Evolutionary conservation across 2,888 invertebrate species (phyloP).

Genomic region (Crossocerus cetratus): DNA sequence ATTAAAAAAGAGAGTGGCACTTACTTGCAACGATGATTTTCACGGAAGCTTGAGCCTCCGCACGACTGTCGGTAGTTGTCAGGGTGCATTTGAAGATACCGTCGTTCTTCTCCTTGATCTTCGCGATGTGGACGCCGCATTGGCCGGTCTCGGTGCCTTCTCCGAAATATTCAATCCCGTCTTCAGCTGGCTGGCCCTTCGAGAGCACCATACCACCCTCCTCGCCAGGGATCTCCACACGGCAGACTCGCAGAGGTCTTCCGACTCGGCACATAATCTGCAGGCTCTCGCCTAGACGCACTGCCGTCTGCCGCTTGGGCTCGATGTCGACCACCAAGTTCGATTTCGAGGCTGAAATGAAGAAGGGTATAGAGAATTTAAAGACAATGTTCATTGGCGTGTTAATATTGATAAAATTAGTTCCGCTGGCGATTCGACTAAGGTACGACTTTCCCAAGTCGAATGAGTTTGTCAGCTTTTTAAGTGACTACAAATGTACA

Average conservation of each 20-base stretch:
- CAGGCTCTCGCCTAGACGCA: constrained; percentile 80
- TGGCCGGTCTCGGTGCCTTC: constrained; percentile 81
- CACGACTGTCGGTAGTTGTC: constrained; percentile 79
- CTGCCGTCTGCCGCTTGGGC: constrained; percentile 78
- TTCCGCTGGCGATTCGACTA: no score
- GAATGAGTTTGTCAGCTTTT: no score
- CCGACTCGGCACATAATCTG: constrained; percentile 80
- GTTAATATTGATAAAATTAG: neutral
- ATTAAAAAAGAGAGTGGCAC: constrained; percentile 71
- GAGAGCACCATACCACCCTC: constrained; percentile 45
- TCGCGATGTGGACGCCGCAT: constrained; percentile 84
- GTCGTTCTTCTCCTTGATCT: constrained; percentile 83
- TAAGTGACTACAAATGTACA: no score
- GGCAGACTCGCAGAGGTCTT: constrained; percentile 81
- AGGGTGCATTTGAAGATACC: constrained; percentile 85
- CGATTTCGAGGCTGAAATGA: constrained; percentile 41
- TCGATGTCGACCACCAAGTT: constrained; percentile 62
- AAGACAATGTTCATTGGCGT: neutral
- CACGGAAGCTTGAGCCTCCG: constrained; percentile 81
- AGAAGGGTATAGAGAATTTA: neutral
- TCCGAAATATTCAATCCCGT: constrained; percentile 77
- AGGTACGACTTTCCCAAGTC: no score
- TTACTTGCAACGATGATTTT: constrained; percentile 85
- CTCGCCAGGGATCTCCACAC: constrained; percentile 76
- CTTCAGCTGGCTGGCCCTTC: constrained; percentile 57